phyloP scores from a whole-genome alignment of 2,797 vertebrate species.

The Halcyon chelicuti region DNA sequence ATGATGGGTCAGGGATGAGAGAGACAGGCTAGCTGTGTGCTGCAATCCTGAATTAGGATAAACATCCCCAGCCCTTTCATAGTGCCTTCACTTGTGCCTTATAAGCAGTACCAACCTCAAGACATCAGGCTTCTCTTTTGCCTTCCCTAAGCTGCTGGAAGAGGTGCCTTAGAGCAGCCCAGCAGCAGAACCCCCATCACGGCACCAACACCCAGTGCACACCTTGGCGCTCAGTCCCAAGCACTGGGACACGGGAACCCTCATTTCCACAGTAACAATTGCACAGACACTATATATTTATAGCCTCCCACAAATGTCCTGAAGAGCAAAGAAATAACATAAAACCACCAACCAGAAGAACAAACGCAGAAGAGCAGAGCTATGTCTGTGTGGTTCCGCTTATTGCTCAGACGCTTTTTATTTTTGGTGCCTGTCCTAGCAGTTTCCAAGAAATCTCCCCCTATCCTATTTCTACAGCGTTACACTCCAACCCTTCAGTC shows the following conservation, averaged over 20 bases:
- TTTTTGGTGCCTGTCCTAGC: constrained; percentile 46
- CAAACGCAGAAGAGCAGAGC: neutral
- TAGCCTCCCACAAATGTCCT: neutral
- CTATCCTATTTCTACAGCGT: constrained; percentile 6
- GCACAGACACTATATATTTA: neutral
- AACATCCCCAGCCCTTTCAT: neutral
- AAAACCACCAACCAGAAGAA: neutral
- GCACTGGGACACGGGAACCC: neutral
- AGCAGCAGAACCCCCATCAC: neutral
- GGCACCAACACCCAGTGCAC: accelerated
- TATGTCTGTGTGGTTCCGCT: neutral
- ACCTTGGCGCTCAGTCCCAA: neutral
- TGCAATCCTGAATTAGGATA: neutral
- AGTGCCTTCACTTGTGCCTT: neutral
- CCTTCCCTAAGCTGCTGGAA: neutral
- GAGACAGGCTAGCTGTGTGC: neutral
- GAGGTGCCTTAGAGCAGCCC: neutral
- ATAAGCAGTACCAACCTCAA: neutral
- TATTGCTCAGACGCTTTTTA: constrained; percentile 26
- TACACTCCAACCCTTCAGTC: neutral
- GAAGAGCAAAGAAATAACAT: neutral
- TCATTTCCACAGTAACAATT: neutral
- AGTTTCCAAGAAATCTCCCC: constrained; percentile 41
- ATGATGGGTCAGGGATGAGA: neutral
- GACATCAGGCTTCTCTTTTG: neutral